Evolutionary conservation across 64 coral and sea anemone genomes (phyloP).

Genomic region (Hydrozoanthus tunicans): DNA sequence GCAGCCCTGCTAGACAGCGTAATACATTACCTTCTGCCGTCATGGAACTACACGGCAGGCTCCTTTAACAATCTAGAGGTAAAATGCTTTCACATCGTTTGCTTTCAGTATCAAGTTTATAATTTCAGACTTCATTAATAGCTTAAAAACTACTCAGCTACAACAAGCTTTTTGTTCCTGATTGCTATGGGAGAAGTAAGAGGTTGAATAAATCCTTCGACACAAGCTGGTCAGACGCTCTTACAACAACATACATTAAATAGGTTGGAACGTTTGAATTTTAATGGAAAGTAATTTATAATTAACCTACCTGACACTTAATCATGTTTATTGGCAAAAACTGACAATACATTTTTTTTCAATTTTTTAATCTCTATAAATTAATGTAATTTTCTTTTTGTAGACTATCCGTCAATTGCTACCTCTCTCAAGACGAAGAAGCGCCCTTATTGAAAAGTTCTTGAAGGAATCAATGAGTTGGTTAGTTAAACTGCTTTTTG

Average conservation of each 20-base stretch:
- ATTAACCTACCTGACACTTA: too few relatives aligned
- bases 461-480: conserved; percentile 87
- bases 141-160: too few relatives aligned
- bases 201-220: too few relatives aligned
- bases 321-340: too few relatives aligned
- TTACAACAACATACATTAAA: too few relatives aligned
- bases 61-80: conserved; percentile 93
- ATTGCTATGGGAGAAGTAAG: too few relatives aligned
- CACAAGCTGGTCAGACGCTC: too few relatives aligned
- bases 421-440: conserved; percentile 84
- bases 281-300: too few relatives aligned
- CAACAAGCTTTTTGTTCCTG: too few relatives aligned
- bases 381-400: not conserved
- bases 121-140: too few relatives aligned
- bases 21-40: conserved; percentile 88
- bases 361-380: not conserved
- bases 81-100: not conserved
- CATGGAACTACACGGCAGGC: conserved; percentile 97
- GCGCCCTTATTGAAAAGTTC: conserved; percentile 83
- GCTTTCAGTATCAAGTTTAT: not conserved
- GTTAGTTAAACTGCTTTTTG: conserved; percentile 17
- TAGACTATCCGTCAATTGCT: conserved; percentile 89
- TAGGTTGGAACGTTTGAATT: too few relatives aligned
- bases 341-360: too few relatives aligned
- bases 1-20: conserved; percentile 92